Evolutionary conservation across 2,113 vertebrate species (phyloP).

Genomic region (Tragelaphus buxtoni): DNA sequence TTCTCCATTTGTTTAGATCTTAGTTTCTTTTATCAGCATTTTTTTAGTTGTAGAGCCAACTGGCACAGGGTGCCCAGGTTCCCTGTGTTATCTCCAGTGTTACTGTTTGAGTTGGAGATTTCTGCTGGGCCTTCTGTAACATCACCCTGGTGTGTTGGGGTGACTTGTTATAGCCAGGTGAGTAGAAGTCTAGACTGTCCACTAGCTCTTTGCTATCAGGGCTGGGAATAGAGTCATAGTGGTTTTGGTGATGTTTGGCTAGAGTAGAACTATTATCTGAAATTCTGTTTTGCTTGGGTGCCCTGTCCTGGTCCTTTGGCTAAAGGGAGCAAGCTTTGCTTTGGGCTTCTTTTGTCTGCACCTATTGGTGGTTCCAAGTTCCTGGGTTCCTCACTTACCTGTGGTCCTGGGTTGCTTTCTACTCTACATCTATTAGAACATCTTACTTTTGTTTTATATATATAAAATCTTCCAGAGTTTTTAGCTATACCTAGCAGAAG

Average conservation of each 20-base stretch:
- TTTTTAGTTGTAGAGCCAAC: background rate
- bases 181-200: background rate
- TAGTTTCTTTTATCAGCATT: background rate
- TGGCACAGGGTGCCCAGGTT: background rate
- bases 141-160: too few relatives aligned
- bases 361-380: background rate
- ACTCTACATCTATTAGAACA: background rate
- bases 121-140: background rate
- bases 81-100: background rate
- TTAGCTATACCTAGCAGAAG: background rate
- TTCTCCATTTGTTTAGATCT: background rate
- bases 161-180: background rate
- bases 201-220: background rate
- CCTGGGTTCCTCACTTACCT: background rate
- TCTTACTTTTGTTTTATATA: background rate
- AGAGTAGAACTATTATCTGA: background rate
- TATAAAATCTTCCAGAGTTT: background rate
- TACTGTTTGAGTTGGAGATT: rapidly evolving
- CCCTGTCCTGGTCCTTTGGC: background rate
- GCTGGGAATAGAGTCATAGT: too few relatives aligned
- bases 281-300: background rate
- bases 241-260: background rate
- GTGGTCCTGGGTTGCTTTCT: background rate
- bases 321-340: background rate
- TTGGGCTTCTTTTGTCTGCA: background rate